Base-by-base conservation (phyloP, 2,113 vertebrate genomes). In the Eudorcas thomsonii region DNA sequence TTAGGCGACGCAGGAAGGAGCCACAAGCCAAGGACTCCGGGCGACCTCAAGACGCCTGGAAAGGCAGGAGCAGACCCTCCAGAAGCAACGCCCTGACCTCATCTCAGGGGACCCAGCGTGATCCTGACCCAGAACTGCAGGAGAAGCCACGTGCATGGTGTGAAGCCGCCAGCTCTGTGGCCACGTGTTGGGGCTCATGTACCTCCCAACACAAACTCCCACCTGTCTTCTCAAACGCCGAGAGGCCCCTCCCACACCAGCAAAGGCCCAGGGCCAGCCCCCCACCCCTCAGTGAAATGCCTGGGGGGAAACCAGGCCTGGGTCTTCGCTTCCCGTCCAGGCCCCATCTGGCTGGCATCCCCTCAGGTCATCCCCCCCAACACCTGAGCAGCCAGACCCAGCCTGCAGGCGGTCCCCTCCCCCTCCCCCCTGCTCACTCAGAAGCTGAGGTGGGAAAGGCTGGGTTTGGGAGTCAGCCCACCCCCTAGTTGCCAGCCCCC, bases 291-390 rank as follows among this genome's bases (percentile, higher is more conserved):
- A 4, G 4, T 74, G 74, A 55, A 57, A 62, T 16, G 6, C 26
- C 74, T 77, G 16, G 6, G 26, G 30, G 62, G 0, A 43, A 48
- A 14, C 57, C 7, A 5, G 15, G 82, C 11, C 26, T 2, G 0
- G 48, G 39, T 13, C 57, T 23, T 45, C 19, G 25, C 12, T 6
- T 78, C 26, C 59, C 21, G 16, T 57, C 26, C 23, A 1, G 0
- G 36, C 50, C n/a, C 39, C 74, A 62, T 33, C 60, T 71, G 60
- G 30, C 54, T 77, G 62, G 15, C 12, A 54, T 39, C 26, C 5
- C 5, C 21, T 50, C 62, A 10, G 57, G 57, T 26, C 25, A 59
- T 26, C 57, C 10, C 23, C 25, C 25, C 45, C 45, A 2, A 52
- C 2, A 60, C 62, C 43, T 33, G 54, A 43, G 62, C 33, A 59